These are phyloP conservation scores for Manis crassicaudata DNA, from an alignment of 2,797 vertebrate genomes.

Conservation along the genomic window DNA sequence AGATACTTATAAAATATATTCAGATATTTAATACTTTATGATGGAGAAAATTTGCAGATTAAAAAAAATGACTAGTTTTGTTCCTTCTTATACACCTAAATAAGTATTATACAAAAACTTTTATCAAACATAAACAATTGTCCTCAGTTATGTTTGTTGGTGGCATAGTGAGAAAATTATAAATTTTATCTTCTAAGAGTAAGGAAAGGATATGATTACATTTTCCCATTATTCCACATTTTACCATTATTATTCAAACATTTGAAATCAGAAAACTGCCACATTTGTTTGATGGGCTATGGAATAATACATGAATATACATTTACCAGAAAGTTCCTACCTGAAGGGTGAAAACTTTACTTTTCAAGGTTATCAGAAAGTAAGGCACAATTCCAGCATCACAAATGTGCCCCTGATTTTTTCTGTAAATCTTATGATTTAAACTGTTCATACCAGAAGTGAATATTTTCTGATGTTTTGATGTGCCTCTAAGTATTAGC, in stretches of 20 bases:
- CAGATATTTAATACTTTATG: not conserved
- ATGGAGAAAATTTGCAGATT: not conserved
- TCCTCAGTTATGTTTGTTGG: not conserved
- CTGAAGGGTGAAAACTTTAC: conserved; percentile 1
- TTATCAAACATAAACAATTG: not conserved
- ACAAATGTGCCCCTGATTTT: not conserved
- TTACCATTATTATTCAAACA: not conserved
- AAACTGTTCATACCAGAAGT: not conserved
- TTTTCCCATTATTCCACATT: conserved; percentile 1
- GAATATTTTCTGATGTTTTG: conserved; percentile 20
- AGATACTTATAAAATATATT: not conserved
- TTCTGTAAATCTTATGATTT: not conserved
- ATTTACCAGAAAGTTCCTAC: not conserved
- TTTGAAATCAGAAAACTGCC: conserved; percentile 10
- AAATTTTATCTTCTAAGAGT: not conserved
- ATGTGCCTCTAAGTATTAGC: conserved; percentile 1
- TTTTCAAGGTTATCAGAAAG: conserved; percentile 34
- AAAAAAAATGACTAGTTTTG: not conserved
- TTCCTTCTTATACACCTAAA: not conserved
- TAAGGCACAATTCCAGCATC: not conserved
- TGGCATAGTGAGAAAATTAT: not conserved
- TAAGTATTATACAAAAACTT: not conserved
- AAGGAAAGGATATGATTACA: not conserved
- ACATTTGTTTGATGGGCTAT: conserved; percentile 1
- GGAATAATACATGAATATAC: not conserved